Conservation (phyloP, 2,888 invertebrate genomes). For the Adelphocoris suturalis region DNA sequence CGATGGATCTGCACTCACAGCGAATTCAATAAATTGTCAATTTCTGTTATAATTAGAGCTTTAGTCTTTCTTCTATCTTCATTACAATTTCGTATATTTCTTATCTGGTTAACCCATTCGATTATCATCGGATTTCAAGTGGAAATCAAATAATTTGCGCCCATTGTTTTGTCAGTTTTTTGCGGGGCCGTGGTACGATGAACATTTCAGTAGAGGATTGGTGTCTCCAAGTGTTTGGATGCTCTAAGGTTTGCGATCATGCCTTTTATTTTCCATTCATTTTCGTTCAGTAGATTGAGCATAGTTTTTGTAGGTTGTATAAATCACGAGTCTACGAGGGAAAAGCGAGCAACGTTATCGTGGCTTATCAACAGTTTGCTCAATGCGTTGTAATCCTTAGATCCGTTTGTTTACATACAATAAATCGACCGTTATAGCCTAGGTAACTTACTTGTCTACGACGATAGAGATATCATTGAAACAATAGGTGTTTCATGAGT, state of each 20-base stretch:
- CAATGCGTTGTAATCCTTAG: background rate
- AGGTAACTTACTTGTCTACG: too few species aligned
- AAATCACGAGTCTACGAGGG: background rate
- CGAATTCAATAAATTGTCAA: background rate
- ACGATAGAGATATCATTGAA: too few species aligned
- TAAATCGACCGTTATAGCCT: too few species aligned
- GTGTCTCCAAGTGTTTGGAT: conserved; percentile 29
- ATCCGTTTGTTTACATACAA: background rate
- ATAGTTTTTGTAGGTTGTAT: too few species aligned
- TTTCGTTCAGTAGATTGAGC: background rate
- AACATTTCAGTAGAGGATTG: conserved; percentile 29
- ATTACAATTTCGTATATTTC: background rate
- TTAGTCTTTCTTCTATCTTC: background rate
- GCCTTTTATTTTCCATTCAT: background rate
- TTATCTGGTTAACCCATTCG: background rate
- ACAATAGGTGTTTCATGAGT: too few species aligned
- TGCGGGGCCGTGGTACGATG: background rate
- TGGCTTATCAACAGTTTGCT: background rate
- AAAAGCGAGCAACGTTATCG: background rate
- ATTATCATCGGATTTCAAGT: background rate
- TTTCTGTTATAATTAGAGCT: background rate
- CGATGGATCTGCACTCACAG: too few species aligned
- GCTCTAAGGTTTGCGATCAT: conserved; percentile 14
- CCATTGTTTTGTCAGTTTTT: conserved; percentile 32
- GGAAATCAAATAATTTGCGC: conserved; percentile 14